These are phyloP conservation scores for Typhlichthys subterraneus DNA, from an alignment of 2,797 vertebrate genomes.

Conservation along the genomic window DNA sequence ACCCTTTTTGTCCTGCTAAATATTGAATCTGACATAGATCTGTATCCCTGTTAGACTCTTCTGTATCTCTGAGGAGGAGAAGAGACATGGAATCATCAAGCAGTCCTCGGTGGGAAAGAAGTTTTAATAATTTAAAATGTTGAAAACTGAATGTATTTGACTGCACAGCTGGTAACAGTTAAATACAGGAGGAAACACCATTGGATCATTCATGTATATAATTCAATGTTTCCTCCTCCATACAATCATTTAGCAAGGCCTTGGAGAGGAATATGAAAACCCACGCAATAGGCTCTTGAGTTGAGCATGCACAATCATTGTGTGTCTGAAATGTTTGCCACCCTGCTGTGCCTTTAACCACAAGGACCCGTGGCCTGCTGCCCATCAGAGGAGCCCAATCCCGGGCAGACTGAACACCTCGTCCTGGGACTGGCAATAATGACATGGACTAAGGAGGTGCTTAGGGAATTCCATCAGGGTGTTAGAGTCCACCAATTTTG, in stretches of 20 bases:
- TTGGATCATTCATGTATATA: not conserved
- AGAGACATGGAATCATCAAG: conserved; percentile 25
- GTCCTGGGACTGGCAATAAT: conserved; percentile 21
- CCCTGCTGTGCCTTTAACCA: conserved; percentile 43
- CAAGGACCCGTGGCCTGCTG: conserved; percentile 25
- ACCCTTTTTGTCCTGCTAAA: conserved; percentile 34
- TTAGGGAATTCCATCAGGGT: conserved; percentile 12
- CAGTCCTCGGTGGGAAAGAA: not conserved
- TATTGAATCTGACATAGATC: conserved; percentile 31
- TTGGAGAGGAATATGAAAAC: conserved; percentile 7
- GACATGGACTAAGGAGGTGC: conserved; percentile 20
- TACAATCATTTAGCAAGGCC: not conserved
- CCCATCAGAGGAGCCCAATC: conserved; percentile 25
- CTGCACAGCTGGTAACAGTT: not conserved
- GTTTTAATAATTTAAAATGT: conserved; percentile 5
- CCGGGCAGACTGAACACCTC: conserved; percentile 39
- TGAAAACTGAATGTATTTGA: not conserved
- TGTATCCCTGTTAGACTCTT: not conserved
- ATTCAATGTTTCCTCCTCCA: not conserved
- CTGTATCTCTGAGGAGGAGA: conserved; percentile 25
- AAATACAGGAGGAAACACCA: not conserved
- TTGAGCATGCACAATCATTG: conserved; percentile 14
- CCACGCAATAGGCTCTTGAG: conserved; percentile 2
- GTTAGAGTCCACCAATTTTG: too few relatives aligned
- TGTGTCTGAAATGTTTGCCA: conserved; percentile 46